phyloP scores from a whole-genome alignment of 2,797 vertebrate species.

The Peromyscus nudipes region DNA sequence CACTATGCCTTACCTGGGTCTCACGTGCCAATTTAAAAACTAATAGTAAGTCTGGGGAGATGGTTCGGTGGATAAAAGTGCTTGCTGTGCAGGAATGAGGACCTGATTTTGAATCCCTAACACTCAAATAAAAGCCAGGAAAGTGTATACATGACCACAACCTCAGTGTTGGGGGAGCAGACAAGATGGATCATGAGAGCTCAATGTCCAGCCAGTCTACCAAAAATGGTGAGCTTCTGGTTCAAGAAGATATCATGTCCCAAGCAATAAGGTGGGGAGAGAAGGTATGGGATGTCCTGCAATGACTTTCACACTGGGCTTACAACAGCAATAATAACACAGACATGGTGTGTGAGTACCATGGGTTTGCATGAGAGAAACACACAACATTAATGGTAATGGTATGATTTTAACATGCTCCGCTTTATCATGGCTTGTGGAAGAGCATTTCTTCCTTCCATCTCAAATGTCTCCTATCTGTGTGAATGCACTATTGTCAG shows the following conservation, averaged over 20 bases:
- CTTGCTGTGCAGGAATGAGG: neutral
- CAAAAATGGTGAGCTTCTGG: neutral
- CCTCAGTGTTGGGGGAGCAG: neutral
- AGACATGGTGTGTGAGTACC: neutral
- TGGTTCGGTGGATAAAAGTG: neutral
- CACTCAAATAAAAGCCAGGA: neutral
- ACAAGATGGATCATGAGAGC: neutral
- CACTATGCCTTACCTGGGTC: neutral
- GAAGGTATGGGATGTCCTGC: neutral
- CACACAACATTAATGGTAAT: neutral
- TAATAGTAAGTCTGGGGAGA: neutral
- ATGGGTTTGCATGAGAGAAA: neutral
- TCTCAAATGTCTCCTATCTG: neutral
- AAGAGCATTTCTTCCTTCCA: conserved; percentile 43
- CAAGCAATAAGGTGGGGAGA: neutral
- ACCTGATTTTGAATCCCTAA: neutral
- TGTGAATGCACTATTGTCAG: neutral
- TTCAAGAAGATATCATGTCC: neutral
- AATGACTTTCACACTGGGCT: neutral
- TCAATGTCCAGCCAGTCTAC: neutral
- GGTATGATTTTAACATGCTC: neutral
- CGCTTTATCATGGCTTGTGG: neutral
- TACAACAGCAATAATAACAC: neutral
- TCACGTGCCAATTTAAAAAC: neutral
- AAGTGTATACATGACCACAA: neutral